These are phyloP conservation scores for Perdita meconis DNA, from an alignment of 2,888 invertebrate genomes.

Conservation along the genomic window DNA sequence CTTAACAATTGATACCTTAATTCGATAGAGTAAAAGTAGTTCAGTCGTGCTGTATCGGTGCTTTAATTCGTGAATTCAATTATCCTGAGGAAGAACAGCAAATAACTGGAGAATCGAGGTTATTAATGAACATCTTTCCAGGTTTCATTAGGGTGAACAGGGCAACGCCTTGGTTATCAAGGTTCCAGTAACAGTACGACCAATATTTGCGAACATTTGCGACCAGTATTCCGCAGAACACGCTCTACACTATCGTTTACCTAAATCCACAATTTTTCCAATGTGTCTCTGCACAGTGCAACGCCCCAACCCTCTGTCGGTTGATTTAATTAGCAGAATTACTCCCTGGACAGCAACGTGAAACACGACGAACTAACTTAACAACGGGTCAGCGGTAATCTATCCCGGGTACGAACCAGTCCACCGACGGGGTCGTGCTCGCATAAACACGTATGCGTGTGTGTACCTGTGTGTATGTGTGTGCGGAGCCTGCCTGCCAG, in stretches of 20 bases:
- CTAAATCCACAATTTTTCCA: constrained; percentile 53
- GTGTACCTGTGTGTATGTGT: constrained; percentile 12
- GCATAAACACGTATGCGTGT: constrained; percentile 30
- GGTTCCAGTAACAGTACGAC: too few species aligned
- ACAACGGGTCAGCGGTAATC: constrained; percentile 81
- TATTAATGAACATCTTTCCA: not conserved
- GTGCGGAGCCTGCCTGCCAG: constrained; percentile 38
- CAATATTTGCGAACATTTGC: too few species aligned
- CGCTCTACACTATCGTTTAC: constrained; percentile 20
- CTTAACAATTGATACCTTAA: too few species aligned
- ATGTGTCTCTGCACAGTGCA: constrained; percentile 23
- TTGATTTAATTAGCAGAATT: constrained; percentile 82
- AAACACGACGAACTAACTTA: constrained; percentile 80
- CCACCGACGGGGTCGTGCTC: constrained; percentile 30
- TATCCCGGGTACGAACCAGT: constrained; percentile 67
- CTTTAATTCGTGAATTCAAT: too few species aligned
- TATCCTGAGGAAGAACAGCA: too few species aligned
- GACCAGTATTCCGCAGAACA: not conserved
- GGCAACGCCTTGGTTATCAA: not conserved
- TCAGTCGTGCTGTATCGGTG: too few species aligned
- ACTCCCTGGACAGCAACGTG: constrained; percentile 72
- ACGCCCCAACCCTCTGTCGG: constrained; percentile 56
- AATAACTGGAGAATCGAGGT: too few species aligned
- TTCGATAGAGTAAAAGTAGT: too few species aligned
- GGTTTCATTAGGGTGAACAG: not conserved